Percentiles rank a stretch among this genome's conserved stretches.
phyloP scores from a whole-genome alignment of 1,140 invertebrate species.

The Triops cancriformis region DNA sequence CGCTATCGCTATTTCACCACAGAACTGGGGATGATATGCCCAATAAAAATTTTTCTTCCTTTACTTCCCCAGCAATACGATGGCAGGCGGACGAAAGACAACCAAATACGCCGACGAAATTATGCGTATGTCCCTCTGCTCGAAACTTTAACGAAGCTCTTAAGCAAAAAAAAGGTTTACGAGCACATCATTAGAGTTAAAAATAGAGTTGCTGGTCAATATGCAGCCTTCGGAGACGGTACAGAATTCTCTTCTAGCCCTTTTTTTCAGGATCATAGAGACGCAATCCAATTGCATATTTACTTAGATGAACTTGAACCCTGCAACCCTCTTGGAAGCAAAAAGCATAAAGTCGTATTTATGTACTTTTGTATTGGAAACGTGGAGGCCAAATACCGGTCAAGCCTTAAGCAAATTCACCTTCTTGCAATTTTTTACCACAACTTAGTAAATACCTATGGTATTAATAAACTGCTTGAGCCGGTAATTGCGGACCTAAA shows the following conservation, averaged over 20 bases:
- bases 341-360: slow-evolving; percentile 16
- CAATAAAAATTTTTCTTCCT: not conserved
- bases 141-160: not conserved
- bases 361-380: slow-evolving; percentile 7
- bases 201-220: not conserved
- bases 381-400: not conserved
- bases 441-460: not conserved
- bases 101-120: not conserved
- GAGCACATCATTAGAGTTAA: not conserved
- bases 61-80: not conserved
- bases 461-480: not conserved
- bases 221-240: not conserved
- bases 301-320: too few species aligned
- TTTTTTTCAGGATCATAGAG: not conserved
- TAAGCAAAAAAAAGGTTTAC: too few species aligned
- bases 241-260: not conserved
- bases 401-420: not conserved
- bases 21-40: not conserved
- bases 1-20: not conserved
- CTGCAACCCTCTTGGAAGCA: not conserved
- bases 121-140: not conserved
- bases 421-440: too few species aligned
- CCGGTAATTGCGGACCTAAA: too few species aligned
- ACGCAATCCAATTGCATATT: not conserved
- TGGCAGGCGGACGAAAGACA: too few species aligned